Conservation (phyloP, 2,888 invertebrate species). For the Lasioglossum oenotherae region DNA sequence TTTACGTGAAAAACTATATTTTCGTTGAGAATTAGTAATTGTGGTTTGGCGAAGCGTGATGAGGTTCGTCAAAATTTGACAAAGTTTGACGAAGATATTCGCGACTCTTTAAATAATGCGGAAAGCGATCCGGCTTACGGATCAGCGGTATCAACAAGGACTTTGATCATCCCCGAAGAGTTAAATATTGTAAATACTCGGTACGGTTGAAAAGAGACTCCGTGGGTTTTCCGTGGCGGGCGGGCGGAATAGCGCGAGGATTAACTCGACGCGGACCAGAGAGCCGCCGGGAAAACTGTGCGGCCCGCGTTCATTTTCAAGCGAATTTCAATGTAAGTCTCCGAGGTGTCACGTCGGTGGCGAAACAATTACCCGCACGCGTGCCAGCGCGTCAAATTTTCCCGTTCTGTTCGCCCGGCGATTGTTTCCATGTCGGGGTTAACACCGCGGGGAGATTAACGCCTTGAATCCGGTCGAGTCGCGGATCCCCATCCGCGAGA, state of each 20-base stretch:
- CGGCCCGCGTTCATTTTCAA: constrained; percentile 13
- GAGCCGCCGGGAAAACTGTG: constrained; percentile 1
- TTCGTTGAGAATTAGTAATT: not conserved
- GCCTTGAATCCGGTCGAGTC: constrained; percentile 27
- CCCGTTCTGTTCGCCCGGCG: constrained; percentile 13
- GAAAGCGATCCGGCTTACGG: not conserved
- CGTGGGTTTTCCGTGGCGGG: not conserved
- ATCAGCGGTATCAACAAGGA: not conserved
- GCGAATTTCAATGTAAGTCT: constrained; percentile 42
- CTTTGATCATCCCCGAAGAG: not conserved
- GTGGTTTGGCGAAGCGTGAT: not conserved
- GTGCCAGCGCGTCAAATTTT: constrained; percentile 25
- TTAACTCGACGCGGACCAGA: constrained; percentile 4
- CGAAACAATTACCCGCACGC: constrained; percentile 27
- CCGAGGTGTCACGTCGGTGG: constrained; percentile 24
- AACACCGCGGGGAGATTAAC: constrained; percentile 34
- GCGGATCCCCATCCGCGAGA: constrained; percentile 2
- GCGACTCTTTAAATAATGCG: not conserved
- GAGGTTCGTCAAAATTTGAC: not conserved
- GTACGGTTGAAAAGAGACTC: not conserved
- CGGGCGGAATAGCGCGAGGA: not conserved
- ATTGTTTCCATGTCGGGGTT: constrained; percentile 35
- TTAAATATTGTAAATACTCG: not conserved
- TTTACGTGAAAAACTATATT: too few species aligned
- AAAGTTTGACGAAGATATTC: not conserved